These are phyloP conservation scores for Lymantria dispar DNA, from an alignment of 2,888 invertebrate species.

Conservation along the genomic window DNA sequence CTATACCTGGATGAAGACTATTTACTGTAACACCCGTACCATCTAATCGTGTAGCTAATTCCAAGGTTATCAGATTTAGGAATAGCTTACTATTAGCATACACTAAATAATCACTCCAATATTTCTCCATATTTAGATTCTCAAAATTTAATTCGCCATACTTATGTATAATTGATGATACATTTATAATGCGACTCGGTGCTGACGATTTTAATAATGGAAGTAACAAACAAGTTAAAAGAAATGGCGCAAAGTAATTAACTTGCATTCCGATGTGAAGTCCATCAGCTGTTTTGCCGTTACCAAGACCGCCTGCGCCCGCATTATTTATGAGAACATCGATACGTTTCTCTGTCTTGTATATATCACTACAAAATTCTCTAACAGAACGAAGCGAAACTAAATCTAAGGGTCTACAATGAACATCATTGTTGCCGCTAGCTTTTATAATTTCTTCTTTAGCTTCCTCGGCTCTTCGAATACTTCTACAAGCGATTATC, in stretches of 20 bases:
- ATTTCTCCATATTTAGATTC: conserved; percentile 75
- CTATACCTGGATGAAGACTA: conserved; percentile 87
- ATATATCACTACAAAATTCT: conserved; percentile 80
- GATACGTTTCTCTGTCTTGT: conserved; percentile 70
- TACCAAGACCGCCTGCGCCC: conserved; percentile 73
- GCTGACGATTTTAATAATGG: conserved; percentile 79
- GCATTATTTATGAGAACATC: conserved; percentile 85
- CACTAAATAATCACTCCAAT: conserved; percentile 75
- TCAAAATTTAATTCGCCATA: conserved; percentile 71
- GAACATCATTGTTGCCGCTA: conserved; percentile 62
- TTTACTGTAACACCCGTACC: conserved; percentile 86
- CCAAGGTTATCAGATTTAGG: conserved; percentile 84
- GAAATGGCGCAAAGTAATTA: conserved; percentile 88
- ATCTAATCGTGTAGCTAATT: conserved; percentile 81
- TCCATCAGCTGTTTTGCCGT: conserved; percentile 84
- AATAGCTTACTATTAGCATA: conserved; percentile 84
- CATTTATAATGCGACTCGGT: conserved; percentile 84
- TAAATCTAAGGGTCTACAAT: conserved; percentile 65
- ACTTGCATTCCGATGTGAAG: conserved; percentile 87
- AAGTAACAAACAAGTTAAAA: conserved; percentile 85
- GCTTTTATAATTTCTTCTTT: conserved; percentile 60
- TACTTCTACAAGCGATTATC: conserved; percentile 75
- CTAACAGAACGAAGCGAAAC: conserved; percentile 73
- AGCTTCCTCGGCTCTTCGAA: conserved; percentile 59
- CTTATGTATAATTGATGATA: conserved; percentile 83